Percentiles rank a stretch among this genome's conserved stretches.
Conservation (phyloP, 2,113 vertebrate species). For the Elephantulus edwardii region DNA sequence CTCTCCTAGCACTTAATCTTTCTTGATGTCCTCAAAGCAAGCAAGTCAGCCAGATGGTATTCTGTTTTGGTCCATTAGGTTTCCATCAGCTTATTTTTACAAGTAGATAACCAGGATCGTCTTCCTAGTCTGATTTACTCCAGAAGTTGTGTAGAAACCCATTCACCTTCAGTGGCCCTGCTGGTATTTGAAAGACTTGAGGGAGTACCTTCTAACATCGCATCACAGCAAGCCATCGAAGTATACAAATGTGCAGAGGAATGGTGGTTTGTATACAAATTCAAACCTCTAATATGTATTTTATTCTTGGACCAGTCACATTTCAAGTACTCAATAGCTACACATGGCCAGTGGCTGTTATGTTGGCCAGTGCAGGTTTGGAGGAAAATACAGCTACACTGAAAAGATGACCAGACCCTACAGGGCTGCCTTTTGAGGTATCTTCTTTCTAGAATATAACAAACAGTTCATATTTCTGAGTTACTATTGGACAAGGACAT, state of each 20-base stretch:
- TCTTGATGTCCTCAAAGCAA: neutral
- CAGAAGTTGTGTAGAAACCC: neutral
- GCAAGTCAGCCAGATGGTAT: neutral
- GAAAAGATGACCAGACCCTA: neutral
- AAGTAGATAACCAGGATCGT: too few relatives aligned
- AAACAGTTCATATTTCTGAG: neutral
- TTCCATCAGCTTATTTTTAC: too few relatives aligned
- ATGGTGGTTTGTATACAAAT: neutral
- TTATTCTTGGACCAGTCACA: neutral
- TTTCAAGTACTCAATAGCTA: neutral
- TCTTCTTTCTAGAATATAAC: neutral
- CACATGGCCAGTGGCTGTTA: neutral
- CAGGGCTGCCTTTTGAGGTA: neutral
- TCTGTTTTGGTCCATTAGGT: too few relatives aligned
- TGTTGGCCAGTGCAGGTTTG: accelerated
- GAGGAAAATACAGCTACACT: neutral
- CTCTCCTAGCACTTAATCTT: neutral
- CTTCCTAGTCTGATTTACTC: neutral
- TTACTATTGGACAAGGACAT: too few relatives aligned
- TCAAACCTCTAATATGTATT: neutral
- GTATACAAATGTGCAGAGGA: neutral
- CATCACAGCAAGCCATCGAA: neutral
- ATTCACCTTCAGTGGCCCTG: neutral
- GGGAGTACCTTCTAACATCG: neutral
- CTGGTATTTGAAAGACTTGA: neutral